These are phyloP conservation scores for Agelaius tricolor DNA, from an alignment of 2,113 vertebrate genomes.

Conservation along the genomic window DNA sequence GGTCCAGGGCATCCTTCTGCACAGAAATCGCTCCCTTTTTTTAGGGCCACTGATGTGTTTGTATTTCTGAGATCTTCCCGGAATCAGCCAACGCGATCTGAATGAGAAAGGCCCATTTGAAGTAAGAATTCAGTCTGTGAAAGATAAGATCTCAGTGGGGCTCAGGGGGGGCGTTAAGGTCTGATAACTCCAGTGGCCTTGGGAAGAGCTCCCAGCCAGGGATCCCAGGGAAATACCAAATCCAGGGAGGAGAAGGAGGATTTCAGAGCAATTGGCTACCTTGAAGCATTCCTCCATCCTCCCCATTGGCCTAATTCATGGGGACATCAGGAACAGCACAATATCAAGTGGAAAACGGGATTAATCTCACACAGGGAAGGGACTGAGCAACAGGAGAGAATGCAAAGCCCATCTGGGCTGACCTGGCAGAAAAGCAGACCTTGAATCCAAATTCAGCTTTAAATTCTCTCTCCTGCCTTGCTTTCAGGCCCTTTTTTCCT, in stretches of 20 bases:
- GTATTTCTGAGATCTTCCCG: neutral
- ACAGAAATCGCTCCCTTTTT: neutral
- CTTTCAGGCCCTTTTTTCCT: neutral
- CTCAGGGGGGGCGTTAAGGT: neutral
- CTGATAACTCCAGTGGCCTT: neutral
- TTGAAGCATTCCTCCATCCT: neutral
- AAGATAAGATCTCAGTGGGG: slow-evolving; percentile 7
- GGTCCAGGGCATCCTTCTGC: neutral
- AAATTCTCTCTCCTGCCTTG: neutral
- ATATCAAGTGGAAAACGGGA: neutral
- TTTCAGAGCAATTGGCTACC: neutral
- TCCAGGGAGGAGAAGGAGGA: neutral
- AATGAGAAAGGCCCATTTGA: slow-evolving; percentile 17
- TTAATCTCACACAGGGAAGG: neutral
- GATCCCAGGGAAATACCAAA: neutral
- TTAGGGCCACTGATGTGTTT: neutral
- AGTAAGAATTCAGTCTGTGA: neutral
- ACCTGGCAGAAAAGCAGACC: neutral
- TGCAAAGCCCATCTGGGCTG: neutral
- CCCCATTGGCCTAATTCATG: neutral
- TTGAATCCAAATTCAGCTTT: neutral
- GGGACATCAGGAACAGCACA: neutral
- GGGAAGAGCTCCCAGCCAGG: neutral
- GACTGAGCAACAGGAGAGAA: neutral
- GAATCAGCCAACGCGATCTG: neutral